Evolutionary conservation across 1,140 invertebrate species (phyloP).

Genomic region (Argopecten irradians): DNA sequence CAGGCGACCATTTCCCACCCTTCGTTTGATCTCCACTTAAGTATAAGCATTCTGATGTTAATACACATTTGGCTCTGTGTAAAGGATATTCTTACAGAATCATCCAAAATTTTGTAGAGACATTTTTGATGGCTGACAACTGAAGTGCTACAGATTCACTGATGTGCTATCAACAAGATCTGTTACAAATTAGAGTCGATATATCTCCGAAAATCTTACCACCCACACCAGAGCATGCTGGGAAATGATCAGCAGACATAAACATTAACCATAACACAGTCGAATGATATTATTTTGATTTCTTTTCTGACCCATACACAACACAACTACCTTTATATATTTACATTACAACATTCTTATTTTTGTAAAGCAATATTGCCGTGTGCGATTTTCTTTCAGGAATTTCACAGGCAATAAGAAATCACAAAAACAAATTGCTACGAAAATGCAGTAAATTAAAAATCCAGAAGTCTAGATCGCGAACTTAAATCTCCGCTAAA

Average conservation of each 20-base stretch:
- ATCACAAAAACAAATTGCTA: no score
- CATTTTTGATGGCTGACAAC: conserved; percentile 15
- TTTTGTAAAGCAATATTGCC: no score
- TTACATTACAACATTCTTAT: no score
- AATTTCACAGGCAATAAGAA: no score
- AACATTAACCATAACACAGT: no score
- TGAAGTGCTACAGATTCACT: conserved; percentile 2
- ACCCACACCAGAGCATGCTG: not conserved
- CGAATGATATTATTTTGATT: no score
- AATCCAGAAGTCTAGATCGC: no score
- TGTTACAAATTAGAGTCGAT: not conserved
- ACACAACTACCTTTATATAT: no score
- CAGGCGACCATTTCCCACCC: conserved; percentile 13
- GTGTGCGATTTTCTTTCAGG: no score
- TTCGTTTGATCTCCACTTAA: not conserved
- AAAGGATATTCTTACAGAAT: not conserved
- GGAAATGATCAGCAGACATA: not conserved
- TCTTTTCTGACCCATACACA: no score
- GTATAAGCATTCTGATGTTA: not conserved
- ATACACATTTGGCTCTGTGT: conserved; percentile 6
- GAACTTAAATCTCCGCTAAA: no score
- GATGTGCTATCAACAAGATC: not conserved
- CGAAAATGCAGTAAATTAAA: no score
- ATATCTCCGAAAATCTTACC: not conserved
- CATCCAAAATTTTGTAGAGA: not conserved